phyloP scores from a whole-genome alignment of 2,113 vertebrate species.

The Boulengerochromis microlepis region DNA sequence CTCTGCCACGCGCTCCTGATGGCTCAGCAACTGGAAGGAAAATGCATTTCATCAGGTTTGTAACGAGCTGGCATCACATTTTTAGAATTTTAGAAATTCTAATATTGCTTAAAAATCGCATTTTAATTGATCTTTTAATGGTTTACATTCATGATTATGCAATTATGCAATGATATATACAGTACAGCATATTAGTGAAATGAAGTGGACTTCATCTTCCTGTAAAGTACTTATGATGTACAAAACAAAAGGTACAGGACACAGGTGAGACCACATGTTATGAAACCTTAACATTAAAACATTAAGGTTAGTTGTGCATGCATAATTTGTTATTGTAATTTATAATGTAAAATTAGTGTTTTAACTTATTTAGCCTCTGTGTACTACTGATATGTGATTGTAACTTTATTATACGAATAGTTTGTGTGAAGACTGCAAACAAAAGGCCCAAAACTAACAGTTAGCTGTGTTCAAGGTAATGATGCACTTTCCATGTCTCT shows the following conservation, averaged over 20 bases:
- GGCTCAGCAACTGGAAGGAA: constrained; percentile 75
- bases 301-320: neutral
- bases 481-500: neutral
- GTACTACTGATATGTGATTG: neutral
- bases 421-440: neutral
- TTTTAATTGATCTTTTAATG: neutral
- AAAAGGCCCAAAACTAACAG: neutral
- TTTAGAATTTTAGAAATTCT: neutral
- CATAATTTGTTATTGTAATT: neutral
- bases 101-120: neutral
- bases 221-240: neutral
- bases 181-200: neutral
- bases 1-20: constrained; percentile 82
- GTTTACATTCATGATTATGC: neutral
- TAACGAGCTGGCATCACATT: neutral
- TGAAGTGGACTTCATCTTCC: neutral
- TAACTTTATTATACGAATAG: neutral
- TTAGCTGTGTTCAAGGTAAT: neutral
- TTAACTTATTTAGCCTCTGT: neutral
- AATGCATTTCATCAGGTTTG: neutral
- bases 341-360: neutral
- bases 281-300: neutral
- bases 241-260: neutral
- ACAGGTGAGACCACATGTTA: neutral
- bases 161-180: neutral